Percentiles rank a stretch among this genome's conserved stretches.
These are phyloP conservation scores for Sisyra nigra DNA, from an alignment of 2,888 invertebrate genomes.

Conservation along the genomic window DNA sequence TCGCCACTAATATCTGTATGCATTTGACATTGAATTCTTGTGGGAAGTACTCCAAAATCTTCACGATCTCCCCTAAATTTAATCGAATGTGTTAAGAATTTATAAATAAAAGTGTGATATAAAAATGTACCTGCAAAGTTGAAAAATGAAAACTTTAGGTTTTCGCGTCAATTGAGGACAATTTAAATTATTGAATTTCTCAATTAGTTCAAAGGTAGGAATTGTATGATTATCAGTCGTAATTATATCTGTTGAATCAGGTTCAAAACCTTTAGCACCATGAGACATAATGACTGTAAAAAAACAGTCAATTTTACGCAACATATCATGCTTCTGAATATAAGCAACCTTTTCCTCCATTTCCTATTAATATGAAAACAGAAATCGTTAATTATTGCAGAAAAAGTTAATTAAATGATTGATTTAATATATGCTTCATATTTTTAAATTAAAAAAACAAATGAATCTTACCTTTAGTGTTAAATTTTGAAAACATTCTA, in stretches of 20 bases:
- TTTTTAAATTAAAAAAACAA: too few relatives aligned
- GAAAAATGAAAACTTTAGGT: constrained; percentile 1
- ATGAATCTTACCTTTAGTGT: constrained; percentile 25
- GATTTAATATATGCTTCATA: too few relatives aligned
- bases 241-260: neutral
- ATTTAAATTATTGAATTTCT: neutral
- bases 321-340: neutral
- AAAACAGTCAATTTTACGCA: neutral
- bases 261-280: neutral
- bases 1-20: neutral
- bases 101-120: too few relatives aligned
- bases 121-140: too few relatives aligned
- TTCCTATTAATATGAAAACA: too few relatives aligned
- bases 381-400: too few relatives aligned
- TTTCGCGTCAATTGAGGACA: neutral
- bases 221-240: neutral
- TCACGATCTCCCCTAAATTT: neutral
- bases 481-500: constrained; percentile 28
- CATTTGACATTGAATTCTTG: neutral
- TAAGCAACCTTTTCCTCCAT: neutral
- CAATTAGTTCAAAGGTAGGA: neutral
- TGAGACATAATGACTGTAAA: neutral
- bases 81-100: too few relatives aligned
- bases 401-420: too few relatives aligned
- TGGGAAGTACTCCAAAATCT: too few relatives aligned